Conservation (phyloP, 2,888 invertebrate genomes). For the Danaus chrysippus region DNA sequence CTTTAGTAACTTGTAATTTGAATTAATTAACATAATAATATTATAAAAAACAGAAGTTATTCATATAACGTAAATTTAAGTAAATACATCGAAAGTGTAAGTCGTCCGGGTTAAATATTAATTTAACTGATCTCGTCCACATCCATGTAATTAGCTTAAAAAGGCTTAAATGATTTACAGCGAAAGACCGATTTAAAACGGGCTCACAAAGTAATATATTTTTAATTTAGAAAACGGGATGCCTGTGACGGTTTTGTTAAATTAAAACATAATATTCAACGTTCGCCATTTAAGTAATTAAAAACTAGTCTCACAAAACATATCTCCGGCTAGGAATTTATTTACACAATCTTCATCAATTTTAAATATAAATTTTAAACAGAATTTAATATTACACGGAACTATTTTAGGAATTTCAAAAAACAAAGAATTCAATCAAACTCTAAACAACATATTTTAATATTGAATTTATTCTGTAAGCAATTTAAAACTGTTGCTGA, state of each 20-base stretch:
- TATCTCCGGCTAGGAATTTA: background rate
- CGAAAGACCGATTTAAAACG: conserved; percentile 15
- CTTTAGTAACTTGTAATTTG: too few species aligned
- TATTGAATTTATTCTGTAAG: too few species aligned
- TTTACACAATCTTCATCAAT: background rate
- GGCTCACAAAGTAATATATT: conserved; percentile 11
- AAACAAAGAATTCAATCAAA: background rate
- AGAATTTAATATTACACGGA: background rate
- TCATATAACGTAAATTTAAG: background rate
- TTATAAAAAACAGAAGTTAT: too few species aligned
- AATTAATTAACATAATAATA: too few species aligned
- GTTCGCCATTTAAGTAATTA: background rate
- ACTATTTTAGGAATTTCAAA: background rate
- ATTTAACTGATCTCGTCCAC: conserved; percentile 15
- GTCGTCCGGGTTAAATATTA: conserved; percentile 19
- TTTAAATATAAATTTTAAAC: background rate
- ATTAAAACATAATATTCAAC: background rate
- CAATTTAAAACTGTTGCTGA: too few species aligned
- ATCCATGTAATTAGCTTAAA: conserved; percentile 24
- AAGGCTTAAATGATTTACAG: conserved; percentile 24
- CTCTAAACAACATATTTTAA: too few species aligned
- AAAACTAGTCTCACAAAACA: background rate
- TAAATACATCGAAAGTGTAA: conserved; percentile 3
- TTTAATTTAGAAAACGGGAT: conserved; percentile 22
- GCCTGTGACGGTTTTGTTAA: conserved; percentile 9